Percentiles rank a stretch among this genome's conserved stretches.
phyloP scores from a whole-genome alignment of 1,140 invertebrate genomes.

The Wiebesia pumilae region DNA sequence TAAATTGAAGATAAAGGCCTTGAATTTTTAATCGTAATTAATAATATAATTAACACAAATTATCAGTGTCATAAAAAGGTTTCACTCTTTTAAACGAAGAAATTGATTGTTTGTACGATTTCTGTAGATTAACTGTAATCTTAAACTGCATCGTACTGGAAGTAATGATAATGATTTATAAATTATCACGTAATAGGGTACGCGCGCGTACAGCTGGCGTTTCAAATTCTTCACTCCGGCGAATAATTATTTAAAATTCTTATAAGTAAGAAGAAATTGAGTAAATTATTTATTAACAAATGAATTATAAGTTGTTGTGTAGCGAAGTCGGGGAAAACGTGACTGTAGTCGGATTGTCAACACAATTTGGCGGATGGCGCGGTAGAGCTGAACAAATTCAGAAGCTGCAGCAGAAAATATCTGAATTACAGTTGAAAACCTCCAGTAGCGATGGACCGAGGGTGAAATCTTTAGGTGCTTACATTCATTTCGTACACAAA shows the following conservation, averaged over 20 bases:
- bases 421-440: slow-evolving; percentile 79
- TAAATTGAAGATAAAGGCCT: no score
- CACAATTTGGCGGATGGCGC: slow-evolving; percentile 78
- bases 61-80: no score
- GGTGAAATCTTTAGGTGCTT: slow-evolving; percentile 31
- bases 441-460: slow-evolving; percentile 57
- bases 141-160: no score
- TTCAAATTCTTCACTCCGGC: background rate
- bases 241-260: background rate
- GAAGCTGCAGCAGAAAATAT: slow-evolving; percentile 79
- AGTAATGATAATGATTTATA: no score
- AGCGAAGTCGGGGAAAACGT: slow-evolving; percentile 78
- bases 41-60: no score
- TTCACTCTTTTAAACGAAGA: no score
- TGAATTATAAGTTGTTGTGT: slow-evolving; percentile 63
- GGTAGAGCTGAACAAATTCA: slow-evolving; percentile 83
- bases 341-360: slow-evolving; percentile 70
- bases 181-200: no score
- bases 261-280: background rate
- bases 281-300: background rate
- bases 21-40: no score
- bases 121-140: no score
- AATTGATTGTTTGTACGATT: no score
- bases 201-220: no score
- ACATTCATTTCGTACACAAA: background rate